Base-by-base conservation (phyloP, 2,888 invertebrate genomes). In the Allolobophora icterica region DNA sequence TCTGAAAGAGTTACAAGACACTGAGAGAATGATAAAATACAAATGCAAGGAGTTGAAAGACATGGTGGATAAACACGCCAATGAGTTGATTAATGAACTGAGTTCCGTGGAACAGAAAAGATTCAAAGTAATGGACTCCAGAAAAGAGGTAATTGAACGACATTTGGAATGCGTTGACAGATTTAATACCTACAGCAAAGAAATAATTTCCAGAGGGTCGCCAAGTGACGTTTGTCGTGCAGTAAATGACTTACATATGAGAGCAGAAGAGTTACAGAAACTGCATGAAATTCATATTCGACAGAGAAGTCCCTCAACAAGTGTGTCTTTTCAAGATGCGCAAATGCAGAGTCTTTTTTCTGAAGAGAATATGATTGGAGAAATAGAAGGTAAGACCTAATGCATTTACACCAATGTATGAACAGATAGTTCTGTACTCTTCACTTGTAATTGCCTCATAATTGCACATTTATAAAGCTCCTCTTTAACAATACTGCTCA, bases 101-200 rank as follows among this genome's bases (percentile, higher is more conserved):
- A 71, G 13, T 71, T 71, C 71, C 1, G n/a, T 71, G 71, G 71
- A 71, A 71, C 71, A 71, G 71, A 71, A n/a, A 71, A 71, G 71
- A 71, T 71, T 71, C n/a, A 71, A 71, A 71, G n/a, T 71, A n/a
- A 71, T 71, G 71, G 71, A 71, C 71, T n/a, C 71, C n/a, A 71
- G 71, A 71, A 71, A 71, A 71, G 71, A 71, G 71, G 71, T n/a
- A 71, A n/a, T 71, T 71, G 71, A 71, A 13, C 71, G n/a, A 71
- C 71, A 71, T n/a, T 71, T 71, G n/a, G 71, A n/a, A 1, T n/a
- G 71, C 13, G 11, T 71, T 6, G 71, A 71, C 6, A 71, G 71
- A 71, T 71, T 71, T 71, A 71, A 30, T n/a, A 71, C 71, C 30
- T 71, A 71, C 71, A 71, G 71, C n/a, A 71, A 71, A n/a, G 71